Evolutionary conservation across 2,888 invertebrate genomes (phyloP).

Genomic region (Hesperia comma): DNA sequence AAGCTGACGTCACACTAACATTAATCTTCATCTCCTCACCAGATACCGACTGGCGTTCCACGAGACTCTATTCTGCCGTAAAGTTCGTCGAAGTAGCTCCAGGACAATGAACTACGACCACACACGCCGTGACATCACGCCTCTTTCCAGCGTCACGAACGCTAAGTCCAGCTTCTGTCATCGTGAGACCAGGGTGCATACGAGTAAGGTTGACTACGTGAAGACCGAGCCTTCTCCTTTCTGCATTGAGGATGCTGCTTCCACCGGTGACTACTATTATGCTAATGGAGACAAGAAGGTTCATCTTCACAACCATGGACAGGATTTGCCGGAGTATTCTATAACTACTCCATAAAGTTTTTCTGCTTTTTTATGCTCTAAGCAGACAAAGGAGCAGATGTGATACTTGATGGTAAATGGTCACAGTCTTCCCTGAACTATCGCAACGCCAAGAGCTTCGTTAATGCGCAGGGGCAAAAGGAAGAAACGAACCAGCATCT

Average conservation of each 20-base stretch:
- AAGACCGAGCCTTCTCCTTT: slow-evolving; percentile 64
- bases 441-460: too few species aligned
- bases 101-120: slow-evolving; percentile 76
- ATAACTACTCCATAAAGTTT: slow-evolving; percentile 9
- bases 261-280: slow-evolving; percentile 44
- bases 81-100: slow-evolving; percentile 65
- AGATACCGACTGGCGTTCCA: slow-evolving; percentile 91
- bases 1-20: background rate
- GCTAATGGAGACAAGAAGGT: slow-evolving; percentile 37
- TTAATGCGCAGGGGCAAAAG: too few species aligned
- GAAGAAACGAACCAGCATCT: too few species aligned
- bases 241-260: slow-evolving; percentile 51
- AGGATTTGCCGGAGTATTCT: slow-evolving; percentile 21
- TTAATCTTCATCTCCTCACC: slow-evolving; percentile 16
- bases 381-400: too few species aligned
- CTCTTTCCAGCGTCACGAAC: slow-evolving; percentile 52
- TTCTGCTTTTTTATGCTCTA: too few species aligned
- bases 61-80: slow-evolving; percentile 87
- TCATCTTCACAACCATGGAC: slow-evolving; percentile 7
- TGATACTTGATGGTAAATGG: too few species aligned
- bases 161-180: slow-evolving; percentile 56
- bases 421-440: too few species aligned
- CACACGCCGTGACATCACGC: slow-evolving; percentile 79
- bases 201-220: slow-evolving; percentile 66
- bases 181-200: slow-evolving; percentile 61